Conservation (phyloP, 2,888 invertebrate species). For the Pomacea canaliculata region DNA sequence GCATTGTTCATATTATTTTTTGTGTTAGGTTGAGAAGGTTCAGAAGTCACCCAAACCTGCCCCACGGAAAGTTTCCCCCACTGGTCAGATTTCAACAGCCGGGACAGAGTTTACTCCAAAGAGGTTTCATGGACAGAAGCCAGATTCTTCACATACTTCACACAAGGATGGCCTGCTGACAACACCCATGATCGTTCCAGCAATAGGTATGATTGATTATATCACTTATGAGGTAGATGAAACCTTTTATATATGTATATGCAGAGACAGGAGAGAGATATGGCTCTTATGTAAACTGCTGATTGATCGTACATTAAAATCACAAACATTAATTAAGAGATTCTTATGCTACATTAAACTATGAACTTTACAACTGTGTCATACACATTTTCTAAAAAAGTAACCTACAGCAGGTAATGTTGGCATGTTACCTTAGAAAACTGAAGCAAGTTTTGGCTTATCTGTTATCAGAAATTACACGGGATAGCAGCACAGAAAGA, state of each 20-base stretch:
- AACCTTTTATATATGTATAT: too few relatives aligned
- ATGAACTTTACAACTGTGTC: too few relatives aligned
- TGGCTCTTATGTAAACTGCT: too few relatives aligned
- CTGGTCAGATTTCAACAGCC: constrained; percentile 1
- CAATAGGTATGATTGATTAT: constrained; percentile 40
- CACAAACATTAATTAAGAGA: too few relatives aligned
- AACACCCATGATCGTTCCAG: constrained; percentile 41
- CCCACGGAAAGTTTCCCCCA: constrained; percentile 30
- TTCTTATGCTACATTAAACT: too few relatives aligned
- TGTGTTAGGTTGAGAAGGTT: constrained; percentile 21
- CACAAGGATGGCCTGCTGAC: constrained; percentile 22
- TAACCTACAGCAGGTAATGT: too few relatives aligned
- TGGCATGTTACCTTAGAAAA: not conserved
- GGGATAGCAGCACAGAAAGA: constrained; percentile 56
- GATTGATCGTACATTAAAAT: too few relatives aligned
- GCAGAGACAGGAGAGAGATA: too few relatives aligned
- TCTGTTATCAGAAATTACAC: constrained; percentile 55
- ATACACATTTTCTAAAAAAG: too few relatives aligned
- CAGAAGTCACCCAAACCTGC: constrained; percentile 35
- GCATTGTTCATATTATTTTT: not conserved
- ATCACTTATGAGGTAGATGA: too few relatives aligned
- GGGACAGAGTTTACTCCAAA: constrained; percentile 25
- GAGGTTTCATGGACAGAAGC: constrained; percentile 31
- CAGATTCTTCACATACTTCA: constrained; percentile 17
- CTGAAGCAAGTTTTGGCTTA: not conserved